Evolutionary conservation across 2,888 invertebrate genomes (phyloP), one percentile per base, ranked within the genome.

Genomic region (Petrophora chlorosata): DNA sequence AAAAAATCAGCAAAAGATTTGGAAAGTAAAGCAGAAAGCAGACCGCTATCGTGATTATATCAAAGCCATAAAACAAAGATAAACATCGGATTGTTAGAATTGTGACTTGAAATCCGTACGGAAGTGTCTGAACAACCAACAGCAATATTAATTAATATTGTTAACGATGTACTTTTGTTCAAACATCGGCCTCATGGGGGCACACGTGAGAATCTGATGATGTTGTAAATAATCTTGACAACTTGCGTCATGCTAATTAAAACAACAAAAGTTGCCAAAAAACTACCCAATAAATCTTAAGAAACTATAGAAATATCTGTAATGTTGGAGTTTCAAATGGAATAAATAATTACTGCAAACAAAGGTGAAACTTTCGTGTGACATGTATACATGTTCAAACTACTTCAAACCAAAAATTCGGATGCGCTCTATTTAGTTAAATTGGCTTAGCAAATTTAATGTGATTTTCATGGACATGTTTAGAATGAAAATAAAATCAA

Each of bases 191-290:
- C 38, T 28, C 36, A 28, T 33, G 42, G 9, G 0, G 15, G 3
- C 7, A 10, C 48, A 48, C 42, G 48, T 41, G 42, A 41, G 12
- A 15, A 10, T 10, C 3, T 19, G 17, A 33, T 45, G 19, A 19
- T 16, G 23, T 13, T 36, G 12, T 36, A 30, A 46, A 38, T 32
- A 32, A 49, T 40, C 34, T 42, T 40, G 40, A 42, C 38, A 40
- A 23, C 10, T 48, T 58, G 54, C 54, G 63, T 58, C 56, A 50
- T 30, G 39, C 22, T 19, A 43, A 36, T 46, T 41, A 26, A 25
- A 33, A 41, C 35, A 33, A 46, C 35, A 44, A 28, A 22, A 34
- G 26, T 15, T 48, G 42, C 32, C 41, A 48, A 48, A 46, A 41
- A 22, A 22, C 13, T 17, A 16, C 7, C 9, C 10, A 7, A 28